Conservation (phyloP, 2,797 vertebrate species). For the Hyperoplus lanceolatus region DNA sequence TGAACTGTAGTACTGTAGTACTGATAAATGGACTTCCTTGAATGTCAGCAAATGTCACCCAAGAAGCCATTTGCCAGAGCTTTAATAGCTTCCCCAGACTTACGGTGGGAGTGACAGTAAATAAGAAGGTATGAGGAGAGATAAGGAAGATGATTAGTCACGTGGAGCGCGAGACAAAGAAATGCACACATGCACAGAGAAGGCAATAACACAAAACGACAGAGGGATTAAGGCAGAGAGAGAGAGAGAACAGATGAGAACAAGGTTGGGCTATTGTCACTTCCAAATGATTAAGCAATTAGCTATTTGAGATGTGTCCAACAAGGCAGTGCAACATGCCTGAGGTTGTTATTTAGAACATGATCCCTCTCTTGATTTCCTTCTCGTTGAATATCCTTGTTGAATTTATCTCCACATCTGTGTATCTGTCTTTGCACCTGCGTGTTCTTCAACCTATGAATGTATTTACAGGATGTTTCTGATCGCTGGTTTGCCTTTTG, state of each 20-base stretch:
- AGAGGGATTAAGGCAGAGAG: constrained; percentile 69
- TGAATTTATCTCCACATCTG: constrained; percentile 31
- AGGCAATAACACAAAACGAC: constrained; percentile 59
- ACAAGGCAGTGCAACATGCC: constrained; percentile 93
- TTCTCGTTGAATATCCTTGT: constrained; percentile 15
- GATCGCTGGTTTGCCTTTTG: constrained; percentile 19
- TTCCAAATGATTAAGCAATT: constrained; percentile 99
- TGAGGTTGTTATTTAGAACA: constrained; percentile 85
- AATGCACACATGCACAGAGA: constrained; percentile 40
- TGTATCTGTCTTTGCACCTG: constrained; percentile 28
- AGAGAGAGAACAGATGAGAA: constrained; percentile 83
- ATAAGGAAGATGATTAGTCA: constrained; percentile 81
- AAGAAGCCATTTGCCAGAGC: constrained; percentile 98
- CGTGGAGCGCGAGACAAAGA: constrained; percentile 74
- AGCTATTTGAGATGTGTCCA: constrained; percentile 91
- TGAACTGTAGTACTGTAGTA: constrained; percentile 89
- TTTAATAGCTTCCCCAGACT: constrained; percentile 92
- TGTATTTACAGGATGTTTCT: constrained; percentile 32
- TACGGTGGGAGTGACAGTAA: constrained; percentile 89
- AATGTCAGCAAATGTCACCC: constrained; percentile 99
- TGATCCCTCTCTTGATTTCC: constrained; percentile 53
- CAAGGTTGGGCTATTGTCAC: constrained; percentile 90
- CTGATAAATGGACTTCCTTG: constrained; percentile 99
- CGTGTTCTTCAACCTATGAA: constrained; percentile 8
- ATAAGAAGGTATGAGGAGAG: constrained; percentile 82